Evolutionary conservation across 2,113 vertebrate genomes (phyloP).

Genomic region (Junco hyemalis): DNA sequence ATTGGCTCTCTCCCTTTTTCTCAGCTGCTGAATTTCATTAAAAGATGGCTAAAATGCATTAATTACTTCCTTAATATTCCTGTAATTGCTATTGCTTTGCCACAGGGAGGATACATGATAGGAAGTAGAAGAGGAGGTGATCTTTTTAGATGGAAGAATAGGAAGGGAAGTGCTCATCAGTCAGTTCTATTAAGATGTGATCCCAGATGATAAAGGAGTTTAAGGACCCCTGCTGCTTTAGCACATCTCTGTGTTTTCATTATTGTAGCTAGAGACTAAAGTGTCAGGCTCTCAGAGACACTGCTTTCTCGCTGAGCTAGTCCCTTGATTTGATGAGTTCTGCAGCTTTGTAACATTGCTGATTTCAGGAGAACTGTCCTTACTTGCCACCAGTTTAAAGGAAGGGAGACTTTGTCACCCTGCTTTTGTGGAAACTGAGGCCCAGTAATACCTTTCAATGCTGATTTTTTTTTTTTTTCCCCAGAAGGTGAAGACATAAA

Average conservation of each 20-base stretch:
- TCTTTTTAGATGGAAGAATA: background rate
- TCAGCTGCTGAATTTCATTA: conserved; percentile 35
- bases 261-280: background rate
- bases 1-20: background rate
- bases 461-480: background rate
- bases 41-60: conserved; percentile 30
- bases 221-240: conserved; percentile 22
- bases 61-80: conserved; percentile 54
- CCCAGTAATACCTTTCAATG: background rate
- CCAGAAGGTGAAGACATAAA: background rate
- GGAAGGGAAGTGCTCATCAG: conserved; percentile 31
- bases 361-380: background rate
- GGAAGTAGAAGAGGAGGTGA: conserved; percentile 24
- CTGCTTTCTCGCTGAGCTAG: background rate
- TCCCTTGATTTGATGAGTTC: background rate
- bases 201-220: conserved; percentile 28
- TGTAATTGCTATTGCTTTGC: conserved; percentile 46
- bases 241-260: background rate
- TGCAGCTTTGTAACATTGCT: background rate
- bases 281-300: background rate
- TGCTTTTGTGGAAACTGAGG: background rate
- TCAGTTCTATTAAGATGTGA: conserved; percentile 21
- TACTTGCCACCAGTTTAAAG: background rate
- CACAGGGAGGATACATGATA: conserved; percentile 9
- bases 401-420: background rate